These are phyloP conservation scores for Guaruba guarouba DNA, from an alignment of 2,113 vertebrate species.

Conservation along the genomic window DNA sequence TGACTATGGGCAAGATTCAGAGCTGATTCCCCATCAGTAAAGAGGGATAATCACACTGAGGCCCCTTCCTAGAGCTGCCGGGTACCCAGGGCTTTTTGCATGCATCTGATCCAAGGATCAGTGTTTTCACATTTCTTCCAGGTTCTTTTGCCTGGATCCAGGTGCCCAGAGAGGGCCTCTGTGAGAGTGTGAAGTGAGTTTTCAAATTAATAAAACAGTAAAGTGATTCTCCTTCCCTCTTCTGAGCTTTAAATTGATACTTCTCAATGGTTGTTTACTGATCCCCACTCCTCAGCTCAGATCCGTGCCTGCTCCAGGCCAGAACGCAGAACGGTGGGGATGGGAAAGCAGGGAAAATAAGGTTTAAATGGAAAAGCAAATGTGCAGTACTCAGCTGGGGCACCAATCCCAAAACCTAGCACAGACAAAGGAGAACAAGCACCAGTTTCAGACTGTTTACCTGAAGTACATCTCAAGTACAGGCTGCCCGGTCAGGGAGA, in stretches of 20 bases:
- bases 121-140: not conserved
- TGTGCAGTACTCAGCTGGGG: not conserved
- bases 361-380: not conserved
- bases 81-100: not conserved
- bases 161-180: not conserved
- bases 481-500: not conserved
- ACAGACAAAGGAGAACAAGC: not conserved
- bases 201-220: not conserved
- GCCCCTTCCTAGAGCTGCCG: not conserved
- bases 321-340: not conserved
- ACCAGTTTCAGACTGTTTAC: not conserved
- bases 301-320: not conserved
- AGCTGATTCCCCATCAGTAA: not conserved
- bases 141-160: not conserved
- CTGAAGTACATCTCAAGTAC: not conserved
- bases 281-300: not conserved
- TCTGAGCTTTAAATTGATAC: not conserved
- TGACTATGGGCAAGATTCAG: not conserved
- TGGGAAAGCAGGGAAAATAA: not conserved
- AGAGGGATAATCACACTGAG: not conserved
- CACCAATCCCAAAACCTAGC: not conserved
- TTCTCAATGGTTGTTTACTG: not conserved
- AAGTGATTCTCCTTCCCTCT: not conserved
- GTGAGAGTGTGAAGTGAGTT: not conserved
- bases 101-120: rapidly evolving